These are phyloP conservation scores for Melanotaenia boesemani DNA, from an alignment of 2,797 vertebrate genomes.

Conservation along the genomic window DNA sequence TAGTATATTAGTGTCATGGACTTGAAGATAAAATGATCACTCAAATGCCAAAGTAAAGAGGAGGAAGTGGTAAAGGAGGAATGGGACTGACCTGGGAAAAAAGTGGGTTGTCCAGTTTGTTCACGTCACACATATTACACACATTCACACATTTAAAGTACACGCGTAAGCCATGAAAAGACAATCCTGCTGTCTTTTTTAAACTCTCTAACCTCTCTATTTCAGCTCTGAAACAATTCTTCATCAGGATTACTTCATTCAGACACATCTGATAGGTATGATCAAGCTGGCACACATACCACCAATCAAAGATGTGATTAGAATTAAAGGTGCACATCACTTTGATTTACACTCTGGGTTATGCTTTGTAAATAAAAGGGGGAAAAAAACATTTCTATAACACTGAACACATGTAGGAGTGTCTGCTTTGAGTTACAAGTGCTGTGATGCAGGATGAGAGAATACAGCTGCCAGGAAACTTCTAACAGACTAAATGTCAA, in stretches of 20 bases:
- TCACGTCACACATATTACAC: conserved; percentile 16
- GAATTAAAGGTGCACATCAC: conserved; percentile 15
- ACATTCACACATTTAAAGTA: conserved; percentile 5
- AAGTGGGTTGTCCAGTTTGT: conserved; percentile 14
- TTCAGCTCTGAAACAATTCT: conserved; percentile 17
- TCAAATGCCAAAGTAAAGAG: background rate
- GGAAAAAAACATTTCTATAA: conserved; percentile 12
- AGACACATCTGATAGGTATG: conserved; percentile 14
- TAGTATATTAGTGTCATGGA: background rate
- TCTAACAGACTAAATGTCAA: conserved; percentile 31
- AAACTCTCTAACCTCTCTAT: conserved; percentile 14
- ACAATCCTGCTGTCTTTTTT: conserved; percentile 2
- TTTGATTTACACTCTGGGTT: conserved; percentile 13
- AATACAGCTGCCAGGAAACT: conserved; percentile 32
- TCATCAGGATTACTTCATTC: conserved; percentile 26
- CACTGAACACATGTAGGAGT: conserved; percentile 47
- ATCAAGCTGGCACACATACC: conserved; percentile 7
- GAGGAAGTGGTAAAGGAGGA: conserved; percentile 2
- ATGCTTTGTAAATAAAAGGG: conserved; percentile 2
- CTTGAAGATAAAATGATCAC: background rate
- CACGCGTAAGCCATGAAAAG: conserved; percentile 20
- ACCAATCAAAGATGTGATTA: conserved; percentile 23
- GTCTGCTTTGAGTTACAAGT: conserved; percentile 42
- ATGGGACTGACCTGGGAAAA: conserved; percentile 35
- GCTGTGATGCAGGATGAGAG: conserved; percentile 20